Base-by-base conservation (phyloP, 2,113 vertebrate species). In the Rhinoderma darwinii region DNA sequence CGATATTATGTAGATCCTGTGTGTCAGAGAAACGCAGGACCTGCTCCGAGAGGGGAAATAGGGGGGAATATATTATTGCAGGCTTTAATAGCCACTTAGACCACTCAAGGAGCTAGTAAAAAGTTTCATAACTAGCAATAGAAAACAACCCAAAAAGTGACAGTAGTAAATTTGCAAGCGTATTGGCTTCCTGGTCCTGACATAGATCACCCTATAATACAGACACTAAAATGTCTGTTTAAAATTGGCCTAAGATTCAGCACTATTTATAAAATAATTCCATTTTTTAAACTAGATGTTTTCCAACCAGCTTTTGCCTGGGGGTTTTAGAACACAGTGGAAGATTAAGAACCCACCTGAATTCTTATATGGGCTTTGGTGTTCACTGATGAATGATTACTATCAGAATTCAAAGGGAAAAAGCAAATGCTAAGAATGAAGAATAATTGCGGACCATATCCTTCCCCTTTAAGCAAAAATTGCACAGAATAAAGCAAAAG, bases 391-490 rank as follows among this genome's bases (percentile, higher is more conserved):
- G 32, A 51, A 39, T 44, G 41, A 30, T 47, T 75, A 27, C 41
- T 75, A 75, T 75, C 12, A 75, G 0, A 32, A 75, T 12, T 80
- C 50, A 80, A 39, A n/a, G 22, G 35, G 10, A 22, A 59, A 39
- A 56, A 39, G 32, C 32, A 12, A 56, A 37, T 70, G 35, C 37
- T 22, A 41, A 80, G 54, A 41, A 59, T 39, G 32, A 41, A 43
- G 61, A n/a, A 61, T 81, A 81, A 61, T 15, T 7, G 18, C 27
- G 37, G 30, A 43, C 37, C 6, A 43, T 39, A 63, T 61, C 56
- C 39, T 63, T 54, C 50, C 12, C 30, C 37, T 61, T 41, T 81
- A 81, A 63, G 54, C 54, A 81, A 43, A 27, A 80, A 54, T 41
- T 20, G 7, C 10, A 17, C 73, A 27, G 39, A 44, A 47, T 59